A percentile compares a stretch with the other conserved stretches of the same genome.
Conservation (phyloP, 2,113 vertebrate species). For the Podocnemis expansa region DNA sequence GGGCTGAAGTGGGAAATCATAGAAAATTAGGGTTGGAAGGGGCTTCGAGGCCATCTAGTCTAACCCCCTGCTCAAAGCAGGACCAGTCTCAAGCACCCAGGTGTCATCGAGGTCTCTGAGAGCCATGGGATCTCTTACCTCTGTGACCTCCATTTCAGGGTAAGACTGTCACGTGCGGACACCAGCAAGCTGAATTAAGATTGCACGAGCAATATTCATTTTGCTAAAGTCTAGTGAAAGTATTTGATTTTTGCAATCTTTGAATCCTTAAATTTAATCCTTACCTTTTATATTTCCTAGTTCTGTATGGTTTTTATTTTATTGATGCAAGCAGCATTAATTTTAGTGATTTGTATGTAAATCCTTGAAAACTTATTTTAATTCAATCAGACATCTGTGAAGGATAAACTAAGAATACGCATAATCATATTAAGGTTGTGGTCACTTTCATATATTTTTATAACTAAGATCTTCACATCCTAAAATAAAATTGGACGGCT, state of each 20-base stretch:
- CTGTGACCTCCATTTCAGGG: too few species aligned
- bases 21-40: too few species aligned
- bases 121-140: too few species aligned
- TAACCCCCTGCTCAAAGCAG: too few species aligned
- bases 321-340: background rate
- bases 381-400: background rate
- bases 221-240: background rate
- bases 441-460: background rate
- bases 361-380: background rate
- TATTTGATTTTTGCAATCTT: background rate
- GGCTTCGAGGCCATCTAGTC: too few species aligned
- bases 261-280: background rate
- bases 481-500: background rate
- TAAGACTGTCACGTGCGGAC: too few species aligned
- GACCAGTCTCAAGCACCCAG: too few species aligned
- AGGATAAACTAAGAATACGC: background rate
- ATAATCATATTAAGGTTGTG: background rate
- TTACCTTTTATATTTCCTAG: background rate
- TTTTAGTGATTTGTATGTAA: background rate
- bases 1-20: too few species aligned
- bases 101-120: too few species aligned
- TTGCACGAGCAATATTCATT: background rate
- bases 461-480: background rate
- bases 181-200: background rate
- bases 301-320: background rate